phyloP scores from a whole-genome alignment of 2,113 vertebrate species.

The Crotalus horridus region DNA sequence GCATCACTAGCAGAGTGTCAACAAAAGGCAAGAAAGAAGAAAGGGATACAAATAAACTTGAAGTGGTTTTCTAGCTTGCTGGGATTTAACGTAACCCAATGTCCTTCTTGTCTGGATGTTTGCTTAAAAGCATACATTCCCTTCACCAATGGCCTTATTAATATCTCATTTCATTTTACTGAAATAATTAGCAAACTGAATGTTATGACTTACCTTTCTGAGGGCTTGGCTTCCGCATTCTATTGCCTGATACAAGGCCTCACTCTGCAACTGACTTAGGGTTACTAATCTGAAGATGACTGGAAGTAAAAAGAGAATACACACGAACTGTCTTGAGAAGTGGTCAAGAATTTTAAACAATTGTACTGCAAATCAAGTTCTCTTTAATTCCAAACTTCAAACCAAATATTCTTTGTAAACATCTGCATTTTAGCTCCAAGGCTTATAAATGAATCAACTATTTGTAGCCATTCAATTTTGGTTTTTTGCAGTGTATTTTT shows the following conservation, averaged over 20 bases:
- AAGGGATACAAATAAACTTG: not conserved
- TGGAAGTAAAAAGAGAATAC: slow-evolving; percentile 60
- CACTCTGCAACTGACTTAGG: slow-evolving; percentile 47
- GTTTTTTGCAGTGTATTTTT: not conserved
- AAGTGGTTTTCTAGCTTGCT: not conserved
- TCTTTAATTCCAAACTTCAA: not conserved
- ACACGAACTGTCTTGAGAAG: not conserved
- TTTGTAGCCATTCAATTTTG: not conserved
- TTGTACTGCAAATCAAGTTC: not conserved
- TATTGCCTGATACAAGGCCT: slow-evolving; percentile 65
- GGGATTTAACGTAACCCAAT: not conserved
- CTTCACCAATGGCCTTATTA: not conserved
- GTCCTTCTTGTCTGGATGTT: not conserved
- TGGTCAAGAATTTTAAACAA: not conserved
- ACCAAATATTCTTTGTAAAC: not conserved
- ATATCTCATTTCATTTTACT: not conserved
- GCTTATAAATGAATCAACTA: not conserved
- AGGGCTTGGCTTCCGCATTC: slow-evolving; percentile 88
- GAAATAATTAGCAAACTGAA: not conserved
- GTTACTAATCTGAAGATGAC: slow-evolving; percentile 54
- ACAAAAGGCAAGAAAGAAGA: not conserved
- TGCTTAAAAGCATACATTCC: not conserved
- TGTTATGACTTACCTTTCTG: slow-evolving; percentile 79
- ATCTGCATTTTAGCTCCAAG: not conserved
- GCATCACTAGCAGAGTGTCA: not conserved